Conservation (phyloP, 2,888 invertebrate genomes). For the Adineta ricciae region DNA sequence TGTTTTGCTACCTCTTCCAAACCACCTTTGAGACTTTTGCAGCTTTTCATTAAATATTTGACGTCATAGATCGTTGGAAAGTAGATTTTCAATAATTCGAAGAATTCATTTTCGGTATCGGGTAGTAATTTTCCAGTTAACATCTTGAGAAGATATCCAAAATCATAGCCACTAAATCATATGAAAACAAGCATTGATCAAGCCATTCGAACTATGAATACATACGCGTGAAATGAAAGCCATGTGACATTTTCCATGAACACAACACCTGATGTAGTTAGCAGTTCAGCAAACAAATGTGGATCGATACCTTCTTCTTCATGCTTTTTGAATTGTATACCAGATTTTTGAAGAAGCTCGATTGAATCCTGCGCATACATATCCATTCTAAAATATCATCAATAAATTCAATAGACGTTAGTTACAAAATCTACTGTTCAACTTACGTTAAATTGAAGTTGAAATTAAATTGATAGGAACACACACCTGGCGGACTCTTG, state of each 20-base stretch:
- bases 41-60: constrained; percentile 35
- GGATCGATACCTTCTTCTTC: constrained; percentile 34
- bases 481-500: constrained; percentile 67
- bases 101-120: constrained; percentile 33
- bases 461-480: constrained; percentile 99
- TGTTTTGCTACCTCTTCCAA: constrained; percentile 35
- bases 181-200: background rate
- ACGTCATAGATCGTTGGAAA: constrained; percentile 35
- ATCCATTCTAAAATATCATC: constrained; percentile 22
- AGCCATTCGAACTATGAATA: background rate
- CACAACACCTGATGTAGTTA: constrained; percentile 31
- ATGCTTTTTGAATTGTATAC: constrained; percentile 32
- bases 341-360: constrained; percentile 32
- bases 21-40: constrained; percentile 35
- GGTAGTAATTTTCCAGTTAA: constrained; percentile 34
- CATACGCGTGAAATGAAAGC: constrained; percentile 33
- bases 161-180: constrained; percentile 34
- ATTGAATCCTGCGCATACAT: constrained; percentile 35
- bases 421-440: background rate
- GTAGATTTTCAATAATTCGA: constrained; percentile 33
- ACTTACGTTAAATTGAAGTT: constrained; percentile 90
- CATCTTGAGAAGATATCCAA: constrained; percentile 34
- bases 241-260: constrained; percentile 29
- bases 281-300: constrained; percentile 31
- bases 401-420: background rate